Base-by-base conservation (phyloP, 1,140 invertebrate species). In the Notospermus geniculatus region DNA sequence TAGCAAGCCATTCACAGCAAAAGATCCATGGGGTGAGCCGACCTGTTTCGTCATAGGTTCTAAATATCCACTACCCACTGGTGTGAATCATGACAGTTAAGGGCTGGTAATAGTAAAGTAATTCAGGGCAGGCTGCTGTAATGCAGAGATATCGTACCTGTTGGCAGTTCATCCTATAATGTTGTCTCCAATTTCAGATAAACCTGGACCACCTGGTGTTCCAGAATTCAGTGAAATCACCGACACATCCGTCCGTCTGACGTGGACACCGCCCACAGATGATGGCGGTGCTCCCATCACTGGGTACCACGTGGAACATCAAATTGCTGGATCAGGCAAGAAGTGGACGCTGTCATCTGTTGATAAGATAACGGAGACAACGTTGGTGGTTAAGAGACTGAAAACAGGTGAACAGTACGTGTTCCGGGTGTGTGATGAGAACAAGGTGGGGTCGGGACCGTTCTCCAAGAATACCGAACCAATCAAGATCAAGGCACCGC, bases 371-470 rank as follows among this genome's bases (percentile, higher is more conserved):
- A 64, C 73, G 27, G 74, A 73, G 1, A 75, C 70, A n/a, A 71
- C 54, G 11, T 76, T 71, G 53, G 71, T 62, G 15, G 71, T 78
- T 1, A 74, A 57, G 41, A 90, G 91, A 66, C 80, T 99, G 7
- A 89, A 86, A 2, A 93, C 98, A 82, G 93, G 92, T 30, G 91
- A 95, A 73, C 92, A 96, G 80, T 98, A 98, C 77, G 93, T 97
- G 80, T 99, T 99, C 85, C 87, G 97, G 59, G 88, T 99, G 0
- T 91, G 92, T 78, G 96, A 96, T 19, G 90, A 98, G 0, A 99
- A 99, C 81, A 95, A 96, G 75, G 95, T 91, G 28, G 97, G 96
- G 27, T 87, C 88, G 59, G 91, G 95, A 64, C 92, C 96, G 80
- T 95, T 95, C 5, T 91, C 71, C 25, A 63, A 64, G 30, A 62